Evolutionary conservation across 2,113 vertebrate genomes (phyloP), one percentile per base, ranked within the genome.

Genomic region (Xenus cinereus): DNA sequence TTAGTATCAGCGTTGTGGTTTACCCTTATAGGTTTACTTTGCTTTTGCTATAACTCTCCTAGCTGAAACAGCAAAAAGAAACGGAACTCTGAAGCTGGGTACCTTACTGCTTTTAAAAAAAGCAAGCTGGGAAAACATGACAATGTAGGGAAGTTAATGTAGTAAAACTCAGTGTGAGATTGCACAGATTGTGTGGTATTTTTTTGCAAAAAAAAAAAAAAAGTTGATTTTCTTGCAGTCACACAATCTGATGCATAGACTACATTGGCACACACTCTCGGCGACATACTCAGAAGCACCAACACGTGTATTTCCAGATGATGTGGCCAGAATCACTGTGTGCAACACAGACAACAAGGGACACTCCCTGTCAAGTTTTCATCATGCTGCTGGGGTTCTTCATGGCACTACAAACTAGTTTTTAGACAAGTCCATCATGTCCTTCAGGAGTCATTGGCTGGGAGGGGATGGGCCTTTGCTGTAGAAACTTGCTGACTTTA

Each of bases 1-100:
- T 28, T 86, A n/a, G 33, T 89, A 76, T 91, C 81, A 84, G n/a
- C 22, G 1, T 46, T 96, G 85, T 96, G 93, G 69, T 92, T 97
- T 94, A 84, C 73, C 80, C 26, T 75, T 87, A 35, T 5, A 68
- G 90, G 33, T 95, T 96, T 84, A 45, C 43, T 95, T 67, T 76
- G 69, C 72, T 74, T 89, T 93, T 81, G 46, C 35, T 89, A 1
- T 41, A 89, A 43, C 32, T 73, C 50, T 82, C 8, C 18, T 57
- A 69, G 30, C 32, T 84, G 57, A 68, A 86, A 88, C 81, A 68
- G 12, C 8, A 12, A 67, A 43, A 73, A 54, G 46, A 57, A 56
- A 10, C 2, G 0, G 11, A 73, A 45, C 26, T 71, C 28, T 51
- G 51, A 84, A 71, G 22, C 48, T 64, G 20, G 19, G 15, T 56